A percentile compares a stretch with the other conserved stretches of the same genome.
Evolutionary conservation across 1,140 invertebrate species (phyloP).

Genomic region (Heliconius himera): DNA sequence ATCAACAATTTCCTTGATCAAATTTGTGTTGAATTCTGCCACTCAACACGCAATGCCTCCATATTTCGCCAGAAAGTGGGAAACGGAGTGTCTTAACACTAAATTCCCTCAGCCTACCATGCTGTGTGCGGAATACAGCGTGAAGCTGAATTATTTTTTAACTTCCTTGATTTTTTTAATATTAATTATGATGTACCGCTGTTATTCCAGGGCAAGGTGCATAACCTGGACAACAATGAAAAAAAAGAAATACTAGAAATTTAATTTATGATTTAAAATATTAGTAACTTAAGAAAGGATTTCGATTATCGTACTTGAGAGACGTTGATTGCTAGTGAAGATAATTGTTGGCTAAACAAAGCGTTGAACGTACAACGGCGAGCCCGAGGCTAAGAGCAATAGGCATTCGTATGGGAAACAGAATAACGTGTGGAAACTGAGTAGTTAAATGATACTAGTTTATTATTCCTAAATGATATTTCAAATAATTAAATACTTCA

Average conservation of each 20-base stretch:
- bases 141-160: no score
- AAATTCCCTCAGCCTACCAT: no score
- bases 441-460: slow-evolving; percentile 37
- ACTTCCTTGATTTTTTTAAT: no score
- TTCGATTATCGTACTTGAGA: slow-evolving; percentile 57
- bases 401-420: slow-evolving; percentile 65
- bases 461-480: neutral
- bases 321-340: slow-evolving; percentile 67
- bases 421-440: slow-evolving; percentile 45
- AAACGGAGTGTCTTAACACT: no score
- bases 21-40: no score
- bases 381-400: slow-evolving; percentile 57
- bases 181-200: neutral
- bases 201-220: neutral
- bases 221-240: neutral
- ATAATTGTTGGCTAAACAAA: slow-evolving; percentile 78
- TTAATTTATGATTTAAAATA: slow-evolving; percentile 13
- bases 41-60: no score
- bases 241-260: neutral
- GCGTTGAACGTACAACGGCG: slow-evolving; percentile 64
- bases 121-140: no score
- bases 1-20: neutral
- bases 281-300: slow-evolving; percentile 38
- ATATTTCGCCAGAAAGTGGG: no score
- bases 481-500: neutral